Conservation (phyloP, 2,888 invertebrate genomes). For the Pseudococcus viburni region DNA sequence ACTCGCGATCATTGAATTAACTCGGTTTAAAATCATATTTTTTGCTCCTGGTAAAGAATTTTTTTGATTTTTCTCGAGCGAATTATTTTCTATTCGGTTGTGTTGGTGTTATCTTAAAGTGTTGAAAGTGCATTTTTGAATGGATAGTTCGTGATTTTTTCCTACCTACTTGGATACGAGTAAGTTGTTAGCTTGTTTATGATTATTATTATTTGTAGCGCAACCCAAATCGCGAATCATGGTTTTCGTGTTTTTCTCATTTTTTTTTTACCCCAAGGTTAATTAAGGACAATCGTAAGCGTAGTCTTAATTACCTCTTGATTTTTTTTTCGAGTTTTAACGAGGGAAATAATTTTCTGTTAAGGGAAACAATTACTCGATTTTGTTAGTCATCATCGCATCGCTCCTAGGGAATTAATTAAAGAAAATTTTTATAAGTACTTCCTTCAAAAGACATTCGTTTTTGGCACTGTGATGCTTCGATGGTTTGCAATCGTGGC, state of each 20-base stretch:
- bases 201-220: neutral
- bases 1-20: neutral
- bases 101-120: neutral
- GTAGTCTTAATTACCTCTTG: neutral
- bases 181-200: neutral
- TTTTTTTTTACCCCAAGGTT: constrained; percentile 1
- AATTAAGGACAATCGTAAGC: constrained; percentile 3
- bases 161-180: neutral
- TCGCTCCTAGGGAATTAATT: neutral
- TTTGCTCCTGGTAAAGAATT: neutral
- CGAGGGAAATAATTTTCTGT: neutral
- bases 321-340: neutral
- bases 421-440: neutral
- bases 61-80: neutral
- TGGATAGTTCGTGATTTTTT: neutral
- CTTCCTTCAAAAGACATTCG: neutral
- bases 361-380: constrained; percentile 16
- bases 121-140: constrained; percentile 15
- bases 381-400: neutral
- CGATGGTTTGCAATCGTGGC: neutral
- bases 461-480: neutral
- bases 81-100: constrained; percentile 4
- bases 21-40: neutral
- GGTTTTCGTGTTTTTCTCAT: neutral
- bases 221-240: neutral